Conservation (phyloP, 1,140 invertebrate genomes). For the Hylyphantes graminicola region DNA sequence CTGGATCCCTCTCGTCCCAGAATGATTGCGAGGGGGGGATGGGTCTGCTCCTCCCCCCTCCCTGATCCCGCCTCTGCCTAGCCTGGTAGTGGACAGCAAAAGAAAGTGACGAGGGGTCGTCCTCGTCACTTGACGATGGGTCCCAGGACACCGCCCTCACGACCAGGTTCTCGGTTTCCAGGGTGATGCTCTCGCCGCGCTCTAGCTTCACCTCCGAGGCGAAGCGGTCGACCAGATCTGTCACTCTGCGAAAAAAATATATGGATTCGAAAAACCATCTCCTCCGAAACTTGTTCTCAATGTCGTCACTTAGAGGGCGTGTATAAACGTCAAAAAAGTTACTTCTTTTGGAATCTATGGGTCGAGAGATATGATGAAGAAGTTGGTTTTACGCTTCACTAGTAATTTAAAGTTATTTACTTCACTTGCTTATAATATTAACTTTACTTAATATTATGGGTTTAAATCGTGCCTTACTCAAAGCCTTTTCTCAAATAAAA, state of each 20-base stretch:
- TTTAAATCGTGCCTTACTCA: no score
- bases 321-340: no score
- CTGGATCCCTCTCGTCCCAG: constrained; percentile 13
- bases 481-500: no score
- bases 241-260: constrained; percentile 60
- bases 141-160: constrained; percentile 49
- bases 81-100: constrained; percentile 42
- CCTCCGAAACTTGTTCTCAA: no score
- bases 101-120: constrained; percentile 1
- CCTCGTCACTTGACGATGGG: constrained; percentile 11
- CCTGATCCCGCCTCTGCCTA: constrained; percentile 24
- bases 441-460: no score
- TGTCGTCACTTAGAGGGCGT: no score
- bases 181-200: constrained; percentile 58
- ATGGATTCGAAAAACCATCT: no score
- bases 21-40: constrained; percentile 35
- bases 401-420: no score
- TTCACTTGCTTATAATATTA: no score
- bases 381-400: no score
- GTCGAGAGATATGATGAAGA: no score
- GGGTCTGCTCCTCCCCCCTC: constrained; percentile 37
- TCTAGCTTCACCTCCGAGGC: constrained; percentile 62
- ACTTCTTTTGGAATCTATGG: no score
- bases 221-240: constrained; percentile 65
- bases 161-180: constrained; percentile 63